Evolutionary conservation across 1,140 invertebrate genomes (phyloP).

Genomic region (Trachelipus rathkii): DNA sequence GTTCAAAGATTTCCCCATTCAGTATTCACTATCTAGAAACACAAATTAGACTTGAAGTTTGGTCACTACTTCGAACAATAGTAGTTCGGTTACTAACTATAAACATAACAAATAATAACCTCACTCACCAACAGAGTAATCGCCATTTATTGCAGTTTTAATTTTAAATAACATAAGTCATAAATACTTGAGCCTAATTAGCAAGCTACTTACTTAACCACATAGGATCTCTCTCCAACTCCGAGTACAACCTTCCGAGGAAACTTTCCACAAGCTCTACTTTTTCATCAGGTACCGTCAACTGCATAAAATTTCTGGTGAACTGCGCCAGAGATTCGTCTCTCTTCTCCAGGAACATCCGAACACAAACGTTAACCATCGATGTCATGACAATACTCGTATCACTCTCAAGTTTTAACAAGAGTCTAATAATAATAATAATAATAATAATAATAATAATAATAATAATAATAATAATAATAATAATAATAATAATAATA

Average conservation of each 20-base stretch:
- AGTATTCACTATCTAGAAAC: too few species aligned
- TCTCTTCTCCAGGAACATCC: slow-evolving; percentile 70
- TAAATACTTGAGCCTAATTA: not conserved
- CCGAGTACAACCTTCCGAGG: slow-evolving; percentile 56
- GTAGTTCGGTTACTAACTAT: too few species aligned
- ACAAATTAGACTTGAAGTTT: too few species aligned
- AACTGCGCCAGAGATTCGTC: slow-evolving; percentile 54
- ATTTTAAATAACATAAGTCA: too few species aligned
- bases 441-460: too few species aligned
- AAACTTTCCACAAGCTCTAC: slow-evolving; percentile 66
- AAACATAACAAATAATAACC: too few species aligned
- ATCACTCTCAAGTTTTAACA: slow-evolving; percentile 33
- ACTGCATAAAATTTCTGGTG: slow-evolving; percentile 66
- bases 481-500: too few species aligned
- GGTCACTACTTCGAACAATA: too few species aligned
- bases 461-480: too few species aligned
- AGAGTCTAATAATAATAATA: slow-evolving; percentile 52
- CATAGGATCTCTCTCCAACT: slow-evolving; percentile 64
- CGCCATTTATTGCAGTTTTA: too few species aligned
- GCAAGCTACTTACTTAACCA: slow-evolving; percentile 55
- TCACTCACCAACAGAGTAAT: too few species aligned
- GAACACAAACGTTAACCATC: slow-evolving; percentile 71
- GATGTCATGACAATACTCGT: slow-evolving; percentile 52
- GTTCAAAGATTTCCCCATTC: too few species aligned
- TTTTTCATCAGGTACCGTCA: slow-evolving; percentile 74